Base-by-base conservation (phyloP, 2,797 vertebrate species). In the Pteropus rufus region DNA sequence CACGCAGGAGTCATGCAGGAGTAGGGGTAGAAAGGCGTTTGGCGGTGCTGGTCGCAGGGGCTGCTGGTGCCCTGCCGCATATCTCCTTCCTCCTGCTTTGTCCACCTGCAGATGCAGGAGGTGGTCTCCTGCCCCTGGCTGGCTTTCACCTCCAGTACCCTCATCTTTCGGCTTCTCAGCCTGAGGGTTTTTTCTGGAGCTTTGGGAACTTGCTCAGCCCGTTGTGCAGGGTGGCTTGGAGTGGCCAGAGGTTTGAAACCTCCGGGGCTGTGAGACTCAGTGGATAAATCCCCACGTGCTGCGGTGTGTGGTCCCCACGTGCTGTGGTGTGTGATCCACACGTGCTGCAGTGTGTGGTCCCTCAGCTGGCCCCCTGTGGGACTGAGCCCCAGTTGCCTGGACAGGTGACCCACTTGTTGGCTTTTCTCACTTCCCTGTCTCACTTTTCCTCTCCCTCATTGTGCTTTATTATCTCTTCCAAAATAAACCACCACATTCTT, bases 231-330 rank as follows among this genome's bases (percentile, higher is more conserved):
- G 72, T 1, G 26, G 49, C 52, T 29, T 31, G 3, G 65, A 9
- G 36, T 18, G 54, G 41, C 69, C 77, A 29, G 41, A 49, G 52
- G 41, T 34, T 52, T 41, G 23, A 49, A 60, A 52, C 10, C 18
- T 36, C 73, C 11, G 26, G 81, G 62, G 34, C n/a, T 2, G 0
- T 29, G 39, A 58, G 58, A 52, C 36, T 29, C 56, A 1, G 23
- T 16, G 39, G 56, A 46, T 3, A 9, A 29, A 36, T 5, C 10
- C 36, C 67, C 14, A 0, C 65, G 0, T 2, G 4, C 58, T 0
- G 67, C 1, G 6, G 18, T 19, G 26, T 9, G 5, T 10, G 4
- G 9, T 24, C 16, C 49, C 0, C 36, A 36, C 4, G 58, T 2
- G 4, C 58, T 0, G 67, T 1, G 6, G 18, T 19, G 26, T 9